These are phyloP conservation scores for Telmatochromis sp. DNA, from an alignment of 2,113 vertebrate species.

Conservation along the genomic window DNA sequence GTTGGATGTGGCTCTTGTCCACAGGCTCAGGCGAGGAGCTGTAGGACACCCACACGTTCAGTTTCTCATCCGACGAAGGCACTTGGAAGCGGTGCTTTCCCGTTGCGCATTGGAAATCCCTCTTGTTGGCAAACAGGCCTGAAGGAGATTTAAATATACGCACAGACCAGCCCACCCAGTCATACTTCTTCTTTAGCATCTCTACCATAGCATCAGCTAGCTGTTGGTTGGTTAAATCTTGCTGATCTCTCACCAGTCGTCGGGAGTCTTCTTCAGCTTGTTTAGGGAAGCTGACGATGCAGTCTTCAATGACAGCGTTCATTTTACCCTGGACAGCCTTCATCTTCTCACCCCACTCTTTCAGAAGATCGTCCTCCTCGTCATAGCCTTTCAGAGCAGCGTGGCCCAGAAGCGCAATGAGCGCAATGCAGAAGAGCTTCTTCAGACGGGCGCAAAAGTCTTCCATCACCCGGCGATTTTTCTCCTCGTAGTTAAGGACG, in stretches of 20 bases:
- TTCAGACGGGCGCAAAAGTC: conserved; percentile 73
- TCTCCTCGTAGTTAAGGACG: conserved; percentile 71
- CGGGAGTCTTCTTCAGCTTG: conserved; percentile 62
- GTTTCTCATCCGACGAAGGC: conserved; percentile 38
- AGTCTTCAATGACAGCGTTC: conserved; percentile 65
- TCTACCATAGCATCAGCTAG: conserved; percentile 56
- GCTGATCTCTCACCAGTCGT: conserved; percentile 51
- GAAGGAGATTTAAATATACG: conserved; percentile 56
- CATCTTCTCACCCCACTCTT: conserved; percentile 70
- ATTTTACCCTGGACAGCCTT: conserved; percentile 66
- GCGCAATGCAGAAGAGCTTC: conserved; percentile 72
- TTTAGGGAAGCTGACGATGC: conserved; percentile 63
- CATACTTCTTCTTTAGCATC: conserved; percentile 62
- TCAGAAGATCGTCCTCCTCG: conserved; percentile 63
- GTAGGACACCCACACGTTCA: conserved; percentile 69
- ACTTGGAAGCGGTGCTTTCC: conserved; percentile 71
- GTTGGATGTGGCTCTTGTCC: conserved; percentile 50
- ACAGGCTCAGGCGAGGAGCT: conserved; percentile 67
- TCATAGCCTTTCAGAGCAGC: conserved; percentile 58
- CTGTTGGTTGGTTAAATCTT: conserved; percentile 47
- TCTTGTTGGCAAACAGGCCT: conserved; percentile 47
- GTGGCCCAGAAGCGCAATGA: conserved; percentile 71
- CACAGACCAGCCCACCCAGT: conserved; percentile 76
- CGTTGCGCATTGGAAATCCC: conserved; percentile 49
- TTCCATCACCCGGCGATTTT: conserved; percentile 68